Base-by-base conservation (phyloP, 1,140 invertebrate genomes). In the Centruroides sculpturatus region DNA sequence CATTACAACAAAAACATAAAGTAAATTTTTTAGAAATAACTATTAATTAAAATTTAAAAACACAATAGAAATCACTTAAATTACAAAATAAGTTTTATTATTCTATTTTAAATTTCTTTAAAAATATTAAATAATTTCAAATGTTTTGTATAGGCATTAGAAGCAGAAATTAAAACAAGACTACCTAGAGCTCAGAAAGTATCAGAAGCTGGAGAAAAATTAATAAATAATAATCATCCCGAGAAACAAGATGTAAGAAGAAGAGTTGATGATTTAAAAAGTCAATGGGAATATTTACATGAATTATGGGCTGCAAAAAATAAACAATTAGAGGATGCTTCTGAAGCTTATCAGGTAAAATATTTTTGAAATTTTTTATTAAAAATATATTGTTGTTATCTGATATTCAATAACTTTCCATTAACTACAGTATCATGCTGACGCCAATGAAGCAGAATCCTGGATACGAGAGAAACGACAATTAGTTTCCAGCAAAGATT, bases 371-470 rank as follows among this genome's bases (percentile, higher is more conserved):
- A 50, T 48, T 35, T 55, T 53, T 55, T 35, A 51, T 23, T 12
- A 8, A 23, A 35, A 56, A 55, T 12, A 5, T 56, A 56, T 23
- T n/a, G 12, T 53, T 55, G 23, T 56, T 34, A 48, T 35, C 41
- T 34, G 36, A 47, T 35, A 10, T 47, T 46, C 10, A 5, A n/a
- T 61, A 59, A 7, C 6, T 53, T 60, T 48, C 36, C 7, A 41
- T 51, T 62, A 11, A 10, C 36, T 69, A 59, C 62, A 69, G 59
- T 69, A 69, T 51, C 59, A 67, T 71, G 85, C 91, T 3, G 94
- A 98, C 76, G 93, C 92, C 0, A 97, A 98, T 74, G 95, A 99
- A 72, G 88, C 92, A 0, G 94, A 98, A 69, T 95, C 92, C 0
- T 98, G 93, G 92, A 84, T 98, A 76, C 86, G 89, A 65, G 92